Conservation (phyloP, 2,113 vertebrate species). For the Strix uralensis region DNA sequence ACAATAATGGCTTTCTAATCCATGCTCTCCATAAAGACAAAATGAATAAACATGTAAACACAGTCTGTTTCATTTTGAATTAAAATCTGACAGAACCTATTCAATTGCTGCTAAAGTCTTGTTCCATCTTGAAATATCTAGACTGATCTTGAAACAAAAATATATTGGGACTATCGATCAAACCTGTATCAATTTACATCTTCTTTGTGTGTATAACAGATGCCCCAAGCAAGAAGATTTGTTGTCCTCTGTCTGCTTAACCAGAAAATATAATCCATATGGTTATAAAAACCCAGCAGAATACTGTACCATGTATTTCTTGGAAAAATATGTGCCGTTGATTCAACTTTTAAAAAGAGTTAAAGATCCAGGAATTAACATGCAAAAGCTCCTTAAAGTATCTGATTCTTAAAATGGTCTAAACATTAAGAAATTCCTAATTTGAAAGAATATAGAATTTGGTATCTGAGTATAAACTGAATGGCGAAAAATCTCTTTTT, state of each 20-base stretch:
- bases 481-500: background rate
- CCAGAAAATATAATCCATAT: background rate
- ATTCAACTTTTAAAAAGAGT: background rate
- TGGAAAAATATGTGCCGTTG: fast-evolving
- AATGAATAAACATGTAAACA: background rate
- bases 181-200: background rate
- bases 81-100: background rate
- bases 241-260: background rate
- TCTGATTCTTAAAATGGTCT: background rate
- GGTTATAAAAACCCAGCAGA: background rate
- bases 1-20: background rate
- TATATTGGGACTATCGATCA: background rate
- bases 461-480: background rate
- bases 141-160: background rate
- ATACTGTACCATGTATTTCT: background rate
- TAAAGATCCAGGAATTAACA: background rate
- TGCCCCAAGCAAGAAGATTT: background rate
- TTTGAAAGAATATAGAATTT: background rate
- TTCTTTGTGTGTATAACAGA: background rate
- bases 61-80: background rate
- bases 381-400: background rate
- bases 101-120: background rate
- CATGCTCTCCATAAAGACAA: background rate
- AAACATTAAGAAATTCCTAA: background rate
- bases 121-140: background rate